These are phyloP conservation scores for Leptothorax acervorum DNA, from an alignment of 2,888 invertebrate species.

Conservation along the genomic window DNA sequence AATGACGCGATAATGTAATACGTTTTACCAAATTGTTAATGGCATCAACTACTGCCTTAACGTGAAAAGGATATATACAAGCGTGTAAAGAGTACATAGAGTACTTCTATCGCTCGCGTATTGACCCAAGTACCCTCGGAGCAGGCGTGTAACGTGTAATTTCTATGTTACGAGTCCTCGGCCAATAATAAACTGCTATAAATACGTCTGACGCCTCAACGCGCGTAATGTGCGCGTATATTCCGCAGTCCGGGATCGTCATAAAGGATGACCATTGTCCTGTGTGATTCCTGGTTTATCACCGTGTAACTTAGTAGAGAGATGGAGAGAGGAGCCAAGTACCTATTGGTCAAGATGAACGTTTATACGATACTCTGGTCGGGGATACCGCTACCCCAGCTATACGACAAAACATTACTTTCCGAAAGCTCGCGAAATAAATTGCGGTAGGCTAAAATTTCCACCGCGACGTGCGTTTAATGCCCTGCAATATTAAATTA, in stretches of 20 bases:
- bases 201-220: not conserved
- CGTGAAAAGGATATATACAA: not conserved
- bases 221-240: conserved; percentile 23
- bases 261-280: conserved; percentile 45
- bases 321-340: conserved; percentile 19
- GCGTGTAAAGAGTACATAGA: not conserved
- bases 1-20: conserved; percentile 8
- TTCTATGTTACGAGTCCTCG: conserved; percentile 26
- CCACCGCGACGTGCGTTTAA: not conserved
- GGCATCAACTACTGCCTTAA: not conserved
- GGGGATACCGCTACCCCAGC: not conserved
- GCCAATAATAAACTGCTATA: conserved; percentile 21
- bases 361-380: conserved; percentile 29
- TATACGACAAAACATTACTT: conserved; percentile 23
- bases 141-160: conserved; percentile 28
- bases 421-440: conserved; percentile 28
- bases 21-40: conserved; percentile 31
- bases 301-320: conserved; percentile 42
- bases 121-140: not conserved
- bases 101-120: conserved; percentile 4
- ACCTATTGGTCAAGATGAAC: conserved; percentile 44
- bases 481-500: conserved; percentile 19
- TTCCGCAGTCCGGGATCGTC: conserved; percentile 8
- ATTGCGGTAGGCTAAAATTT: conserved; percentile 11
- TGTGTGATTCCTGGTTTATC: conserved; percentile 45